Conservation (phyloP, 2,113 vertebrate species). For the Calidris pugnax region DNA sequence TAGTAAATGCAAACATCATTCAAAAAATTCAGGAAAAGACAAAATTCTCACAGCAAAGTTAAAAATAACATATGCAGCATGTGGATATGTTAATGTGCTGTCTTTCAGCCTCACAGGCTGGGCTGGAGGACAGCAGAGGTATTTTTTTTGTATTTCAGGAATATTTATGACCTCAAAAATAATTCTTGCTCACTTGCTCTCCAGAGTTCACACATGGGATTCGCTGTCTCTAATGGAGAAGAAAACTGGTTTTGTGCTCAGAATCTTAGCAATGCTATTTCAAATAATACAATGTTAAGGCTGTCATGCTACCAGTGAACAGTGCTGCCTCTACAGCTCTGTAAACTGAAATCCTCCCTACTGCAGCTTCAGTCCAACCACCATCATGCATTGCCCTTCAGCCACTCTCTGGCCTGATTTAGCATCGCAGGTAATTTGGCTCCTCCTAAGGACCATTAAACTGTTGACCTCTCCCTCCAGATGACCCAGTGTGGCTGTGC, state of each 20-base stretch:
- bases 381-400: background rate
- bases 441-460: constrained; percentile 2
- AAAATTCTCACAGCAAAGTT: background rate
- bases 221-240: background rate
- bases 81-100: background rate
- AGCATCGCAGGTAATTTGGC: background rate
- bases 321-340: background rate
- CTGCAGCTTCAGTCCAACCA: background rate
- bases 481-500: background rate
- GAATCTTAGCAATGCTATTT: background rate
- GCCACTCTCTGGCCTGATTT: background rate
- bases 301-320: background rate
- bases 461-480: background rate
- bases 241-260: background rate
- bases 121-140: background rate
- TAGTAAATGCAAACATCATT: background rate
- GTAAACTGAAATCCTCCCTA: background rate
- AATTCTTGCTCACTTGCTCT: background rate
- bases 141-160: background rate
- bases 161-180: background rate
- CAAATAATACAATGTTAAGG: background rate
- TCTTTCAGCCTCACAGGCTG: background rate
- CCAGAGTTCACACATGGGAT: background rate
- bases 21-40: background rate
- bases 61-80: background rate